Evolutionary conservation across 2,888 invertebrate genomes (phyloP).

Genomic region (Aleiodes alternator): DNA sequence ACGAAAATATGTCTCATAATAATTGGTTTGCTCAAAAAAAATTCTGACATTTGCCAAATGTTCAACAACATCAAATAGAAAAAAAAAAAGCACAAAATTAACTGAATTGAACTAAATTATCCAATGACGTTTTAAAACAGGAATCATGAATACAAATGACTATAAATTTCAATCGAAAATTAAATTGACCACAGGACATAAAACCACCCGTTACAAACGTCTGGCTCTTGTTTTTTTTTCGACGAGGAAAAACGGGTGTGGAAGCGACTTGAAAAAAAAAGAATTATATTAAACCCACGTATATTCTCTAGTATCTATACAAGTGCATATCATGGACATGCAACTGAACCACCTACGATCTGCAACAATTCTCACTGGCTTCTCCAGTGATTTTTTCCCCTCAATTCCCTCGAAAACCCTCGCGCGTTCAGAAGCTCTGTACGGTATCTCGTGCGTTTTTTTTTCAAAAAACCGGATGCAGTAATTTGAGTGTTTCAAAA

Average conservation of each 20-base stretch:
- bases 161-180: slow-evolving; percentile 25
- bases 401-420: background rate
- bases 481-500: slow-evolving; percentile 28
- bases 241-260: slow-evolving; percentile 51
- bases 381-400: slow-evolving; percentile 42
- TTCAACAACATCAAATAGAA: background rate
- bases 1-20: slow-evolving; percentile 2
- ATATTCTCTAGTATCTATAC: slow-evolving; percentile 57
- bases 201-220: slow-evolving; percentile 57
- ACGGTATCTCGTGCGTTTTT: background rate
- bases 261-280: slow-evolving; percentile 46
- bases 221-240: slow-evolving; percentile 8
- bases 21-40: background rate
- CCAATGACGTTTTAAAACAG: background rate
- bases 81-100: background rate
- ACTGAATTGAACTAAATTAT: slow-evolving; percentile 14
- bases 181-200: slow-evolving; percentile 31
- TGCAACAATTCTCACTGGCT: slow-evolving; percentile 37
- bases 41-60: slow-evolving; percentile 7
- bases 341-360: slow-evolving; percentile 47
- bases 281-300: slow-evolving; percentile 52
- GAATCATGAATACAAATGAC: slow-evolving; percentile 8
- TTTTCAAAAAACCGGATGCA: slow-evolving; percentile 15
- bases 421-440: slow-evolving; percentile 18
- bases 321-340: slow-evolving; percentile 60